These are phyloP conservation scores for Cryptoprocta ferox DNA, from an alignment of 2,797 vertebrate genomes.

Conservation along the genomic window DNA sequence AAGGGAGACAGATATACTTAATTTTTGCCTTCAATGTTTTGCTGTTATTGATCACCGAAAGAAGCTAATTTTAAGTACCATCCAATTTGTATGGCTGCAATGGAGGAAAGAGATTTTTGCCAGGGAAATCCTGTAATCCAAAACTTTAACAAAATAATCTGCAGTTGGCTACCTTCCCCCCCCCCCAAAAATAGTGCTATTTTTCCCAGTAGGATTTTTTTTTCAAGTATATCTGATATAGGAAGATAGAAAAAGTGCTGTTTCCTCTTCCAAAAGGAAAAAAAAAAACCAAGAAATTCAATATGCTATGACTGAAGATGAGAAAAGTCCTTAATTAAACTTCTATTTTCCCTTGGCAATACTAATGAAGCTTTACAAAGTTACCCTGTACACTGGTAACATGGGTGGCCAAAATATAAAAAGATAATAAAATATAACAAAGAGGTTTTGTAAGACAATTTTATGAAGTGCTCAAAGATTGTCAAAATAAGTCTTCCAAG, in stretches of 20 bases:
- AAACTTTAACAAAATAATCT: not conserved
- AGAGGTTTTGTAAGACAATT: not conserved
- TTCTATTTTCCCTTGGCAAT: not conserved
- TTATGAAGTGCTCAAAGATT: not conserved
- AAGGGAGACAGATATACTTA: not conserved
- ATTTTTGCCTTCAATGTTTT: not conserved
- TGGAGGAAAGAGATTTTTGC: not conserved
- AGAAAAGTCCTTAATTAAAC: not conserved
- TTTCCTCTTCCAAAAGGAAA: not conserved
- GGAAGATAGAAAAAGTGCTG: not conserved
- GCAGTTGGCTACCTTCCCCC: not conserved
- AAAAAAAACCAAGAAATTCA: not conserved
- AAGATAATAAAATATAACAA: not conserved
- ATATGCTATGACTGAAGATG: not conserved
- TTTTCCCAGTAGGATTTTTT: conserved; percentile 5
- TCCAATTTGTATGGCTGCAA: not conserved
- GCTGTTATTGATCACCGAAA: not conserved
- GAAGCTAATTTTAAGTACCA: not conserved
- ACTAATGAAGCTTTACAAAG: not conserved
- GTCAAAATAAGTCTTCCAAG: not conserved
- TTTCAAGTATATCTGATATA: not conserved
- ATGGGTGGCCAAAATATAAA: not conserved
- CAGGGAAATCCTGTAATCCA: not conserved
- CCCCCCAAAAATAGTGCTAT: not conserved
- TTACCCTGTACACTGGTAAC: not conserved